These are phyloP conservation scores for Cariama cristata DNA, from an alignment of 2,113 vertebrate species.

Conservation along the genomic window DNA sequence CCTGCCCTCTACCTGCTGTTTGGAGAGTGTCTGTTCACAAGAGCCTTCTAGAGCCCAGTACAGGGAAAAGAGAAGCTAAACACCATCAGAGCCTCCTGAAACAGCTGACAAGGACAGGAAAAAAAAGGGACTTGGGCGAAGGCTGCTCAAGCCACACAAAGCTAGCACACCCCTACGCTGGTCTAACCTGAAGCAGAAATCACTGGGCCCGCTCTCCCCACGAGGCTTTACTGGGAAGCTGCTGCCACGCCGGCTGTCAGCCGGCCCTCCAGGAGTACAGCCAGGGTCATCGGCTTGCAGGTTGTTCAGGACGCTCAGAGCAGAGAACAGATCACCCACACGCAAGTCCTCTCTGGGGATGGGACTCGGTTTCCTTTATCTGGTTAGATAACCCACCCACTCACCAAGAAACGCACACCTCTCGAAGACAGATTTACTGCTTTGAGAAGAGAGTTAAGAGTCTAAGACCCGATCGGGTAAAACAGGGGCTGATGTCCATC, in stretches of 20 bases:
- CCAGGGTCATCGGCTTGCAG: background rate
- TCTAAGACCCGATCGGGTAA: background rate
- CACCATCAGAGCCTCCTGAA: background rate
- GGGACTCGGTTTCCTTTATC: background rate
- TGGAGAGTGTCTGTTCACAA: background rate
- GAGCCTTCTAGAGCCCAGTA: background rate
- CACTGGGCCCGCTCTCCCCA: background rate
- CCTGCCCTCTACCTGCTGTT: constrained; percentile 53
- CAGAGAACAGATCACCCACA: background rate
- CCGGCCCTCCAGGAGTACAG: background rate
- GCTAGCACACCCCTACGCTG: accelerated
- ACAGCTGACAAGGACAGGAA: background rate
- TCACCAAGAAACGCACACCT: background rate
- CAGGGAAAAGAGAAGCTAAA: background rate
- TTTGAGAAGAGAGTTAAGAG: background rate
- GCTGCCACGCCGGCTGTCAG: background rate
- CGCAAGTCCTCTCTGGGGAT: background rate
- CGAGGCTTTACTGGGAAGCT: accelerated
- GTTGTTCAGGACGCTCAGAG: background rate
- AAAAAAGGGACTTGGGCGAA: accelerated
- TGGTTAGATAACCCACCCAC: constrained; percentile 55
- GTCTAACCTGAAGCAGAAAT: background rate
- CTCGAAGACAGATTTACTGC: background rate
- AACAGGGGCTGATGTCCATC: background rate
- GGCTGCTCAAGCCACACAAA: background rate